phyloP scores from a whole-genome alignment of 2,888 invertebrate species.

The Cinara cedri region DNA sequence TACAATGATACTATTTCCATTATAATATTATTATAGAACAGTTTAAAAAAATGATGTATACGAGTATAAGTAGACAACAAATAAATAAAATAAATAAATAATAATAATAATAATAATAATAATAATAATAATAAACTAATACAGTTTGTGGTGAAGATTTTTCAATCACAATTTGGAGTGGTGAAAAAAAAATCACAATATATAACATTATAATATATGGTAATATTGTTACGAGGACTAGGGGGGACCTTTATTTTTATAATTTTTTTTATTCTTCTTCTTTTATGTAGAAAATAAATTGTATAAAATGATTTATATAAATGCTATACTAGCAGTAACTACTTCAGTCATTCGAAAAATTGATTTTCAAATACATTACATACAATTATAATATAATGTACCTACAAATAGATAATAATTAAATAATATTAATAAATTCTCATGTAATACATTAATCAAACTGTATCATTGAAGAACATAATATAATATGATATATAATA shows the following conservation, averaged over 20 bases:
- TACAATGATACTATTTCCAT: conserved; percentile 24
- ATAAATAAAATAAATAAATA: conserved; percentile 49
- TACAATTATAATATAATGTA: conserved; percentile 19
- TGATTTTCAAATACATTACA: conserved; percentile 41
- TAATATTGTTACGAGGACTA: conserved; percentile 54
- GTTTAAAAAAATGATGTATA: conserved; percentile 33
- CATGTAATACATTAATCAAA: conserved; percentile 20
- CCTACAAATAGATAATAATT: conserved; percentile 35
- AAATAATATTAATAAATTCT: conserved; percentile 17
- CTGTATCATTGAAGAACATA: neutral
- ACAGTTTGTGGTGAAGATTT: conserved; percentile 41
- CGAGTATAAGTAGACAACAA: conserved; percentile 36
- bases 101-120: conserved; percentile 43
- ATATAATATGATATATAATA: conserved; percentile 19
- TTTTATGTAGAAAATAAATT: conserved; percentile 55
- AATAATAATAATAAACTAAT: conserved; percentile 42
- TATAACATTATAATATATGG: conserved; percentile 29
- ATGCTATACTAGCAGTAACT: conserved; percentile 54
- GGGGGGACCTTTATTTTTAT: conserved; percentile 38
- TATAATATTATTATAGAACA: conserved; percentile 43
- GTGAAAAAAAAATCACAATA: conserved; percentile 12
- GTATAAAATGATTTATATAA: conserved; percentile 54
- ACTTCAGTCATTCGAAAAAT: conserved; percentile 55
- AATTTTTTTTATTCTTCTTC: conserved; percentile 23
- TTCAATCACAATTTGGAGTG: conserved; percentile 33